phyloP scores from a whole-genome alignment of 2,888 invertebrate genomes.

The Campoletis raptor region DNA sequence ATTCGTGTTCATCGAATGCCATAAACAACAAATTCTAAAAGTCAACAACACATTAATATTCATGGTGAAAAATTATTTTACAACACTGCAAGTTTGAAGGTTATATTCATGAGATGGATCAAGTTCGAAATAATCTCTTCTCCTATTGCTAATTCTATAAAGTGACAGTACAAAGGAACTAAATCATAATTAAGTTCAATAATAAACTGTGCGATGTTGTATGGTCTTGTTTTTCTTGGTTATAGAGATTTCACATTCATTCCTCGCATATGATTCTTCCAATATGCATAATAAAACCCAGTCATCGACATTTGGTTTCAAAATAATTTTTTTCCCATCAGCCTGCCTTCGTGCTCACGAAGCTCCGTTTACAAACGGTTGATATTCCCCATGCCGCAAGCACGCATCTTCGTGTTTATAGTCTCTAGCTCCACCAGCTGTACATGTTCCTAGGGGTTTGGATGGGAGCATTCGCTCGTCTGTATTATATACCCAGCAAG shows the following conservation, averaged over 20 bases:
- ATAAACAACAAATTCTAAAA: background rate
- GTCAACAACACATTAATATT: background rate
- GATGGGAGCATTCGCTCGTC: slow-evolving; percentile 70
- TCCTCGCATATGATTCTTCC: too few relatives aligned
- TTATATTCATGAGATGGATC: too few relatives aligned
- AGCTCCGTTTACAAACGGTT: slow-evolving; percentile 35
- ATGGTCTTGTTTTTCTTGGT: too few relatives aligned
- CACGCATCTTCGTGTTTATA: slow-evolving; percentile 52
- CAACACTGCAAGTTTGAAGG: too few relatives aligned
- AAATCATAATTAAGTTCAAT: background rate
- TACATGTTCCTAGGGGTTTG: slow-evolving; percentile 66
- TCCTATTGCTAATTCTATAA: background rate
- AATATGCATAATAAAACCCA: background rate
- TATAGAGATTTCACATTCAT: too few relatives aligned
- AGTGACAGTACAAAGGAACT: too few relatives aligned
- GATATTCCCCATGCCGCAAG: slow-evolving; percentile 56
- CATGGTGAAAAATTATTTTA: too few relatives aligned
- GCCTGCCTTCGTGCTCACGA: background rate
- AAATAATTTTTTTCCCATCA: slow-evolving; percentile 28
- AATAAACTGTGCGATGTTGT: too few relatives aligned
- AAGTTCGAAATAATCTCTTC: background rate
- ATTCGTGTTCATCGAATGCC: background rate
- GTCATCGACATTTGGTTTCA: slow-evolving; percentile 30
- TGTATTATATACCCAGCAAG: slow-evolving; percentile 36
- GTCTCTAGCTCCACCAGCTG: slow-evolving; percentile 62